Conservation (phyloP, 2,113 vertebrate genomes). For the Podarcis raffonei region DNA sequence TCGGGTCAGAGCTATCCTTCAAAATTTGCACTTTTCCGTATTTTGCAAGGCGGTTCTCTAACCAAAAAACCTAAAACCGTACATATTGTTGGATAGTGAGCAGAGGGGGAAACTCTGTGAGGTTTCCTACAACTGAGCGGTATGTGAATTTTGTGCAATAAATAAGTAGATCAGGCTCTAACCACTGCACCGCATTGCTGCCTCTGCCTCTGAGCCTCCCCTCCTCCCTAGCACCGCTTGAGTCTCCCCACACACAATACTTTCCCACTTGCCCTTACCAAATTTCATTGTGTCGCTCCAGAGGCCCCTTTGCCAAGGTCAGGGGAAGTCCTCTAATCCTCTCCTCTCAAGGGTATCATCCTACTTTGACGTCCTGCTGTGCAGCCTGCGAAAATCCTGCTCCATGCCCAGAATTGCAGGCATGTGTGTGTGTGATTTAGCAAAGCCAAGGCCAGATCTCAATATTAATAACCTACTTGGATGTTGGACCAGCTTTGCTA, state of each 20-base stretch:
- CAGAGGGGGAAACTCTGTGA: too few relatives aligned
- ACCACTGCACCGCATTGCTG: background rate
- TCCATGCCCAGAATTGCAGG: background rate
- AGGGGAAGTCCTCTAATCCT: background rate
- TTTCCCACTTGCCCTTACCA: background rate
- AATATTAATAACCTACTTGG: constrained; percentile 1
- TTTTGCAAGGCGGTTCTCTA: too few relatives aligned
- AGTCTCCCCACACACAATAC: background rate
- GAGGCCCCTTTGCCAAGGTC: background rate
- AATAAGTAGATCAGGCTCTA: background rate
- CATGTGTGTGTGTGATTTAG: background rate
- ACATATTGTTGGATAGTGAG: too few relatives aligned
- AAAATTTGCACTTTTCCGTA: too few relatives aligned
- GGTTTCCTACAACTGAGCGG: too few relatives aligned
- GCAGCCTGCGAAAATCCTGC: background rate
- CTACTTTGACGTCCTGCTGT: background rate
- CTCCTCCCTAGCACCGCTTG: background rate
- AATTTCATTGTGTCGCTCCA: background rate
- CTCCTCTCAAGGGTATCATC: background rate
- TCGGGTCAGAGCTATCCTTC: too few relatives aligned
- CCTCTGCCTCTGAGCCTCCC: too few relatives aligned
- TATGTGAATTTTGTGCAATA: background rate
- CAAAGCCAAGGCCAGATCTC: background rate
- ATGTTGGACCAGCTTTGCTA: background rate
- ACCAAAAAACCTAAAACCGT: too few relatives aligned